phyloP scores from a whole-genome alignment of 2,888 invertebrate species.

The Sarcophaga rosellei region DNA sequence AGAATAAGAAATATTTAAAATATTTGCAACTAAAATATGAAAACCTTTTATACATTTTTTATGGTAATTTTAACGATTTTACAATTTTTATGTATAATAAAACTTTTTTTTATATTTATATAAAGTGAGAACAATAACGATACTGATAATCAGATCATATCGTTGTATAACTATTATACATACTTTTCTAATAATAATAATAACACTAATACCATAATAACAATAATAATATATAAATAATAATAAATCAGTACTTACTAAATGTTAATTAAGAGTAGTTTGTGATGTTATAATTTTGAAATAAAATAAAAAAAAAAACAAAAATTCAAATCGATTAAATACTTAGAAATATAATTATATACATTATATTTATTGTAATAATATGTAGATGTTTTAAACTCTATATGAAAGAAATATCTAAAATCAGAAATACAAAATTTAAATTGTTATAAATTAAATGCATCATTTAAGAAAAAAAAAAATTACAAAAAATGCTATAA shows the following conservation, averaged over 20 bases:
- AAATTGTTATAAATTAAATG: constrained; percentile 65
- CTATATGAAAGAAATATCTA: constrained; percentile 57
- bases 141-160: constrained; percentile 60
- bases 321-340: constrained; percentile 19
- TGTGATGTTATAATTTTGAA: constrained; percentile 61
- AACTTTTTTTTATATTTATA: constrained; percentile 48
- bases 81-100: constrained; percentile 62
- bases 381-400: constrained; percentile 58
- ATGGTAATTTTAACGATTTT: constrained; percentile 66
- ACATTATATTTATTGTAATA: constrained; percentile 17
- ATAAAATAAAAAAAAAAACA: constrained; percentile 19
- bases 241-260: constrained; percentile 38
- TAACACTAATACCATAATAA: constrained; percentile 1
- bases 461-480: constrained; percentile 59
- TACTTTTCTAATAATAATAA: constrained; percentile 52
- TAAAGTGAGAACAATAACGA: constrained; percentile 14
- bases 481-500: constrained; percentile 72
- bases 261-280: constrained; percentile 64
- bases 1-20: constrained; percentile 70
- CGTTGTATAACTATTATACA: constrained; percentile 60
- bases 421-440: constrained; percentile 45
- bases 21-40: constrained; percentile 72
- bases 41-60: constrained; percentile 64
- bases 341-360: constrained; percentile 24
- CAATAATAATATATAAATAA: constrained; percentile 29